Percentiles rank a stretch among this genome's conserved stretches.
Conservation (phyloP, 2,888 invertebrate genomes). For the Palloptera scutellata region DNA sequence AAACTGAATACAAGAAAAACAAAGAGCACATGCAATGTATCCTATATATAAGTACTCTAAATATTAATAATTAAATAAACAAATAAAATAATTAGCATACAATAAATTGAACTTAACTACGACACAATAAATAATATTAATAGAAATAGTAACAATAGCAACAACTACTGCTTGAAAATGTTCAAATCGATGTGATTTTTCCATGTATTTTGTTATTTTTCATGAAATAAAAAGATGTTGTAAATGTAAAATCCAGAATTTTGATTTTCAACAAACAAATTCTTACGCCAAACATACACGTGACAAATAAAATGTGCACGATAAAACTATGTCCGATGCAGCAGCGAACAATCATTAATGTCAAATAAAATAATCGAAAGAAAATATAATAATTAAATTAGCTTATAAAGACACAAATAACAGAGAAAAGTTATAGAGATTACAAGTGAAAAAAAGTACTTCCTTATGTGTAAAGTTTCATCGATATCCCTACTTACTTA, state of each 20-base stretch:
- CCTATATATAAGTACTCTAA: conserved; percentile 48
- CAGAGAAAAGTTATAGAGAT: too few relatives aligned
- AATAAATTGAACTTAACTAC: too few relatives aligned
- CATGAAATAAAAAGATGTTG: not conserved
- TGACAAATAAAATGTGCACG: conserved; percentile 8
- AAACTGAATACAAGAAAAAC: not conserved
- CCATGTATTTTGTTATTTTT: not conserved
- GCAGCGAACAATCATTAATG: conserved; percentile 54
- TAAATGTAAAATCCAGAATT: not conserved
- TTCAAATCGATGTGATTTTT: conserved; percentile 48
- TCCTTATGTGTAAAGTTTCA: too few relatives aligned
- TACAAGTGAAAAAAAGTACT: too few relatives aligned
- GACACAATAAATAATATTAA: conserved; percentile 29
- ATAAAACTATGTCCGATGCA: conserved; percentile 47
- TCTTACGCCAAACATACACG: not conserved
- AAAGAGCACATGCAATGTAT: conserved; percentile 60
- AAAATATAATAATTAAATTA: too few relatives aligned
- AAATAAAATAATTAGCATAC: conserved; percentile 4
- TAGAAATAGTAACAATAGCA: not conserved
- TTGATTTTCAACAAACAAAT: not conserved
- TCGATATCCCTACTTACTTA: too few relatives aligned
- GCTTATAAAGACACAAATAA: too few relatives aligned
- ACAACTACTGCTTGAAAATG: conserved; percentile 35
- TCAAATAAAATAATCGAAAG: not conserved
- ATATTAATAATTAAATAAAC: not conserved